Conservation (phyloP, 2,113 vertebrate genomes). For the Cyanoliseus patagonus region DNA sequence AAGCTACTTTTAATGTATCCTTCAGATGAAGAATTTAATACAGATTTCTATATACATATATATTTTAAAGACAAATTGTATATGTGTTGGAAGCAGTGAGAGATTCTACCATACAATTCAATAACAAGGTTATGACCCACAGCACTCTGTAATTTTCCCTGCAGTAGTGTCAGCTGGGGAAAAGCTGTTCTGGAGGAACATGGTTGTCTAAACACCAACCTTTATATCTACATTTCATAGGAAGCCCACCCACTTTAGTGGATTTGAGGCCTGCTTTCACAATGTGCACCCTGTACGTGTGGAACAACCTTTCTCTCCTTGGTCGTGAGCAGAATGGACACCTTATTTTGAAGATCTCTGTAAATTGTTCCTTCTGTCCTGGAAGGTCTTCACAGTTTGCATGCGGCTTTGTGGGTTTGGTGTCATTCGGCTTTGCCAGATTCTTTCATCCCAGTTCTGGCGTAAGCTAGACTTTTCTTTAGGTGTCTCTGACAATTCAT, state of each 20-base stretch:
- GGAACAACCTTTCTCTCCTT: background rate
- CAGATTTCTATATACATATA: background rate
- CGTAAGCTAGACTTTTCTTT: background rate
- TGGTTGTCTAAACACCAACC: background rate
- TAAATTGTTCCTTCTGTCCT: background rate
- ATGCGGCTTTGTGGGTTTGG: background rate
- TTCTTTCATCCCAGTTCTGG: background rate
- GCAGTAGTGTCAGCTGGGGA: background rate
- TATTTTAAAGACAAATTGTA: background rate
- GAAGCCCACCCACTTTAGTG: background rate
- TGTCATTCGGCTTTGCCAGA: background rate
- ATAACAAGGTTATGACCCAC: background rate
- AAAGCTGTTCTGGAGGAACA: background rate
- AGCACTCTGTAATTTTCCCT: background rate
- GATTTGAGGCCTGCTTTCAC: background rate
- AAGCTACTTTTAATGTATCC: background rate
- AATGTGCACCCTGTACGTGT: fast-evolving
- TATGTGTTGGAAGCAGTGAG: background rate
- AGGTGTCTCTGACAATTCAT: background rate
- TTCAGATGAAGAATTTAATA: background rate
- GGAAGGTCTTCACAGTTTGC: background rate
- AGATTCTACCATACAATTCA: background rate
- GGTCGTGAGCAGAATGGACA: background rate
- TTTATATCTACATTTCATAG: background rate
- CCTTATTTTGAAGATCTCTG: background rate